Evolutionary conservation across 2,113 vertebrate species (phyloP).

Genomic region (Lepus europaeus): DNA sequence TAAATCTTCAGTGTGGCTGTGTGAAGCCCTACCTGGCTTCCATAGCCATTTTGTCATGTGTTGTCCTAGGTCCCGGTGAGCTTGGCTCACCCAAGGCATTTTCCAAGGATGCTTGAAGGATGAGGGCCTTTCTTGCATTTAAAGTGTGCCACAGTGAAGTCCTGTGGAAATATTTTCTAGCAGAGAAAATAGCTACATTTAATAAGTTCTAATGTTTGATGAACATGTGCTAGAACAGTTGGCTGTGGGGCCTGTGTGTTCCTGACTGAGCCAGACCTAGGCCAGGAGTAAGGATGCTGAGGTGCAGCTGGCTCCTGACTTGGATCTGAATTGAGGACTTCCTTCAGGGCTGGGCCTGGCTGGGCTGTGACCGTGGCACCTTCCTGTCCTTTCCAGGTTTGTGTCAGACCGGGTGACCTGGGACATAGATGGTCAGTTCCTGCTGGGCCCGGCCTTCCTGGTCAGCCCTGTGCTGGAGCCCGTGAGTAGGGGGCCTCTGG

Average conservation of each 20-base stretch:
- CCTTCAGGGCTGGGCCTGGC: fast-evolving
- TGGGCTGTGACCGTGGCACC: neutral
- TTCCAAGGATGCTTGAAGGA: neutral
- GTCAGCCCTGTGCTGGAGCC: conserved; percentile 91
- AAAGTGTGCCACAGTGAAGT: neutral
- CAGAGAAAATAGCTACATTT: neutral
- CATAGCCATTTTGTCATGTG: neutral
- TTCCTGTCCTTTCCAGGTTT: conserved; percentile 89
- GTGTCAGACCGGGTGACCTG: conserved; percentile 91
- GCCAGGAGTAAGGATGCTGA: fast-evolving
- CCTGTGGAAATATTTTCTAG: neutral
- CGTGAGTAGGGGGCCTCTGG: conserved; percentile 79
- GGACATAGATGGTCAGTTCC: conserved; percentile 92
- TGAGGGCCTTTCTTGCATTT: neutral
- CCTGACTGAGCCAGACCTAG: neutral
- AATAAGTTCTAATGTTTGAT: neutral
- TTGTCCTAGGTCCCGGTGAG: no score
- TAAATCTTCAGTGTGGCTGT: neutral
- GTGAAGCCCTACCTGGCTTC: fast-evolving
- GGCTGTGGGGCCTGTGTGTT: no score
- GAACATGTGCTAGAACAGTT: fast-evolving
- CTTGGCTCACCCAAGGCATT: neutral
- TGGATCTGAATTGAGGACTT: neutral
- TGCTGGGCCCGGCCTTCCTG: conserved; percentile 95
- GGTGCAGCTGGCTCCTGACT: neutral